Evolutionary conservation across 2,113 vertebrate genomes (phyloP), one percentile per base, ranked within the genome.

Genomic region (Rhinichthys klamathensis): DNA sequence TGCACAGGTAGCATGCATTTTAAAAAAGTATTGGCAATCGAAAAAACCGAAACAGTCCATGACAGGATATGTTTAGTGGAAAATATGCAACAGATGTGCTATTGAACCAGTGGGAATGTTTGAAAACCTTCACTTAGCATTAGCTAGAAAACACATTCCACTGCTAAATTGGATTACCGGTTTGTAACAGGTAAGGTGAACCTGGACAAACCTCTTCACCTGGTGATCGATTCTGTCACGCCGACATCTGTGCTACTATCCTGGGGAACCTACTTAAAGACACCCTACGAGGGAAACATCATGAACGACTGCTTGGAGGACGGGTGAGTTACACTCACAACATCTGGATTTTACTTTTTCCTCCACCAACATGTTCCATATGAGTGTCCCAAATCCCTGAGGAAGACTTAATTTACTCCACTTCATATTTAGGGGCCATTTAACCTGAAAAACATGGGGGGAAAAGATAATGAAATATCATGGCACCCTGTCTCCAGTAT

Each of bases 211-310:
- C 96, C 97, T 78, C 95, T 98, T 21, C 97, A 97, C 86, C 92
- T 99, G 90, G 96, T 97, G 74, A 95, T 98, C 84, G 96, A 96
- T 46, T 96, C 96, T 25, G 91, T 99, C 83, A 95, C 96, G 6
- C 96, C 97, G 4, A 96, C 96, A 8, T 96, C 97, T 0, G 97
- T 97, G 51, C 96, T 97, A 60, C 92, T 99, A 1, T 99, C 97
- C 79, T 99, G 97, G 97, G 97, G 97, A 10, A 95, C 96, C 87
- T 92, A 95, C 75, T 94, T 97, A 87, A 98, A 97, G 90, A 96
- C 95, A 23, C 95, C 97, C 0, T 95, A 96, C 44, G 95, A 97
- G 60, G 96, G 96, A 91, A 96, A 96, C 61, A 87, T 96, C 91
- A 95, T 96, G 88, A 96, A 90, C 83, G 96, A 96, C 88, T 99